Base-by-base conservation (phyloP, 2,113 vertebrate genomes). In the Erpornis zantholeuca region DNA sequence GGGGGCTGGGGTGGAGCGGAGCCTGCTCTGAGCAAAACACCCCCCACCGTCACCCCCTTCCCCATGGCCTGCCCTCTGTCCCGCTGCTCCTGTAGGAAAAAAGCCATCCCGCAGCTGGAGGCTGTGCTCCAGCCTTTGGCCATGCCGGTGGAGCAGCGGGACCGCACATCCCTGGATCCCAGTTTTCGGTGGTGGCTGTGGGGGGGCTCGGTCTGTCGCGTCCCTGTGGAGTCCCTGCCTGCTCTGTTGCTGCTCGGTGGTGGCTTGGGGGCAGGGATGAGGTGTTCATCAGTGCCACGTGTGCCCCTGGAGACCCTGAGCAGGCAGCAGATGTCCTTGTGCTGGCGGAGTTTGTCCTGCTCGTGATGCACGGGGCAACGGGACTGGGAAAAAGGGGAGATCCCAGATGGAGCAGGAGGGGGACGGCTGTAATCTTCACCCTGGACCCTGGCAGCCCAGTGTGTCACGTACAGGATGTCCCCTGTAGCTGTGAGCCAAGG, bases 331-430 rank as follows among this genome's bases (percentile, higher is more conserved):
- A 9, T 2, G 6, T 24, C n/a, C 70, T 40, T 12, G n/a, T 15
- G 8, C 45, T 35, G 47, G 23, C 44, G 31, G 12, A 33, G 4
- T 12, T 3, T 15, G 47, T 53, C 16, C 61, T 35, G n/a, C 33
- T 25, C 0, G 0, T 40, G 44, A 25, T 42, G 35, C 19, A 18
- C 0, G 1, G 29, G 28, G 25, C 10, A 15, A 25, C 11, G 9
- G 81, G 35, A 4, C 2, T 1, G 1, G 42, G 24, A 10, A 15
- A 11, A 69, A 16, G 31, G 1, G 5, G 35, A 31, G 33, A 16
- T n/a, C 35, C 44, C 52, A 10, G 36, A 7, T 10, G 0, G 1
- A 54, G 50, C 31, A 24, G 54, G 21, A 59, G 3, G 5, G 31
- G 21, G 16, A 9, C 2, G 10, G 15, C 23, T 1, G 2, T 17